Percentiles rank a stretch among this genome's conserved stretches.
Evolutionary conservation across 2,888 invertebrate species (phyloP).

Genomic region (Acleris emargana): DNA sequence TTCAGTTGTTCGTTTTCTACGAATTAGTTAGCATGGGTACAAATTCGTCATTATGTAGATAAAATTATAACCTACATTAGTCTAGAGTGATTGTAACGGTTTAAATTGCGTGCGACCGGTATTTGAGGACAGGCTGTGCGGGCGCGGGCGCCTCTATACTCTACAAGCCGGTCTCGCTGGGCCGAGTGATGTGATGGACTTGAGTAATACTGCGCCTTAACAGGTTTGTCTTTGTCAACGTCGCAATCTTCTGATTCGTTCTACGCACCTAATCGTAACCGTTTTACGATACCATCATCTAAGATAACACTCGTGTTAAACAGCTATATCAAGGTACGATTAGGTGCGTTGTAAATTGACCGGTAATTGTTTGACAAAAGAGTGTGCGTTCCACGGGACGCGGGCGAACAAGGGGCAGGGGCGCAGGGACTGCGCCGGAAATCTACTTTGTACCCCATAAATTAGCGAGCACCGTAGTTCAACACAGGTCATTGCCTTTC

Average conservation of each 20-base stretch:
- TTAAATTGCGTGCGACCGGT: too few species aligned
- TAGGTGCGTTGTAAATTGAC: slow-evolving; percentile 60
- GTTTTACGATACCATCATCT: background rate
- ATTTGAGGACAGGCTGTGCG: too few species aligned
- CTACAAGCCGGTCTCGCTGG: too few species aligned
- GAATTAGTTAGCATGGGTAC: too few species aligned
- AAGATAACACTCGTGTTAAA: slow-evolving; percentile 13
- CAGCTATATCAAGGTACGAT: slow-evolving; percentile 46
- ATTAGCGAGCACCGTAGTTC: slow-evolving; percentile 46
- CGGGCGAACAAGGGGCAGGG: background rate
- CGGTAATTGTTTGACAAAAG: slow-evolving; percentile 66
- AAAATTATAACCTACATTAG: too few species aligned
- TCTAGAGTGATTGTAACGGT: too few species aligned
- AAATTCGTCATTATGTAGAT: too few species aligned
- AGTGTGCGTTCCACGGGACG: slow-evolving; percentile 14
- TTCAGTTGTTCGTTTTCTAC: too few species aligned
- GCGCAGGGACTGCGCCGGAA: slow-evolving; percentile 43
- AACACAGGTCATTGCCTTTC: slow-evolving; percentile 34
- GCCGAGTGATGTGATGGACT: too few species aligned
- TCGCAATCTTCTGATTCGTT: too few species aligned
- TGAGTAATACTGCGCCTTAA: too few species aligned
- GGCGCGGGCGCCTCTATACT: too few species aligned
- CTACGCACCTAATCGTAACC: background rate
- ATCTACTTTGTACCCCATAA: slow-evolving; percentile 44
- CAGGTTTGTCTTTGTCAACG: slow-evolving; percentile 15